Percentiles rank a stretch among this genome's conserved stretches.
Evolutionary conservation across 2,113 vertebrate genomes (phyloP).

Genomic region (Cricetomys ansorgei): DNA sequence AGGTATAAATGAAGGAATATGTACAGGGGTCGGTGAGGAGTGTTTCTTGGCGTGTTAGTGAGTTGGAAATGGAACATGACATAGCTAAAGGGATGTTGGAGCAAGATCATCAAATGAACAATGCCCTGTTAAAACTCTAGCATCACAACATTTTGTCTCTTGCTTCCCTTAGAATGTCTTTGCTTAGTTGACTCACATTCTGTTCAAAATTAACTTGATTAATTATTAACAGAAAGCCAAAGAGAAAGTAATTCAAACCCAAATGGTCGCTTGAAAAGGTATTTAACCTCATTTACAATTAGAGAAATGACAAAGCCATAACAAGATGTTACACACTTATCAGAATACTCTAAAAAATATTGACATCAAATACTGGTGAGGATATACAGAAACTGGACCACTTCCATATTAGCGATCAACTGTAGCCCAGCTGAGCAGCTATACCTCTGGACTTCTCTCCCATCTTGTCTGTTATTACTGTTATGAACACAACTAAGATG

Average conservation of each 20-base stretch:
- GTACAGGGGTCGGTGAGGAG: not conserved
- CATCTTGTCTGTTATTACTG: not conserved
- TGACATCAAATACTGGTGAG: conserved; percentile 1
- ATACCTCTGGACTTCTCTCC: conserved; percentile 18
- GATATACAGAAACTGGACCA: not conserved
- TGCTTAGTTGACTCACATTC: conserved; percentile 11
- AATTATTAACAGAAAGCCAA: conserved; percentile 11
- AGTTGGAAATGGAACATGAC: not conserved
- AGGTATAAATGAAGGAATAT: not conserved
- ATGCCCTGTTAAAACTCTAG: conserved; percentile 15
- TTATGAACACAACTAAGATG: not conserved
- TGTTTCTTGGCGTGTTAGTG: not conserved
- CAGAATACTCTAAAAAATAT: not conserved
- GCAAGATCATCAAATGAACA: not conserved
- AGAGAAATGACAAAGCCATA: conserved; percentile 17
- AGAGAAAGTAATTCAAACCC: conserved; percentile 22
- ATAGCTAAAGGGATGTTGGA: conserved; percentile 1
- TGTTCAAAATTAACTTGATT: conserved; percentile 45
- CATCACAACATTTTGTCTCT: not conserved
- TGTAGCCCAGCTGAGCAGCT: not conserved
- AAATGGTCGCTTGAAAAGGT: conserved; percentile 21
- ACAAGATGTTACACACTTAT: not conserved
- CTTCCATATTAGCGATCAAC: not conserved
- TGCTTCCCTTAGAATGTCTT: not conserved
- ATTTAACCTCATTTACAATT: not conserved